Base-by-base conservation (phyloP, 2,113 vertebrate genomes). In the Indicator indicator region DNA sequence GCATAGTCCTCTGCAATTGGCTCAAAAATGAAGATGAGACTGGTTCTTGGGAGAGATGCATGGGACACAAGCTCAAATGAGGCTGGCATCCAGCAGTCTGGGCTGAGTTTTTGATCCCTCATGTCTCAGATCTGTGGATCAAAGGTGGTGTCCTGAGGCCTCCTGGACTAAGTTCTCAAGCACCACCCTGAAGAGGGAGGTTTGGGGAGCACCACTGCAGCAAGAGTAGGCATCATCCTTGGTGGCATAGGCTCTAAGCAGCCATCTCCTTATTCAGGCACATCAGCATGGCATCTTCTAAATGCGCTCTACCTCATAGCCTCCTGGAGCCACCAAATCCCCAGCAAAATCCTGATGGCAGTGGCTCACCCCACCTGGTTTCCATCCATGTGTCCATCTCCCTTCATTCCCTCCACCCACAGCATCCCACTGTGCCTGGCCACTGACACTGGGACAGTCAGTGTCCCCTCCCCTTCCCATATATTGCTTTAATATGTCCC, bases 41-140 rank as follows among this genome's bases (percentile, higher is more conserved):
- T 0, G 0, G 1, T 9, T 28, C n/a, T 58, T 15, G 4, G 23
- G 64, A 56, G 19, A 63, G n/a, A 6, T 5, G 55, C 0, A 0
- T 6, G 28, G 32, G 72, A 77, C 0, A 1, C 24, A 33, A 70
- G 24, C 33, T 50, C 48, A 70, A 56, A 42, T 12, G 16, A 44
- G 42, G 42, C 33, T 33, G 38, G 32, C 12, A 11, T 16, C 28
- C 55, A 55, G 55, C 55, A 38, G 15, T 32, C 46, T 33, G 11
- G 27, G 55, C 19, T 63, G 64, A 19, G 24, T 2, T 70, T 75
- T 56, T 63, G 40, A 50, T 36, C 30, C 19, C 30, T 64, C 0
- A 0, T 21, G 13, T 42, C 40, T 40, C 5, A 1, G 20, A 50
- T 30, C 40, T 50, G 24, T 26, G 56, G 56, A 56, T 14, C 2